Evolutionary conservation across 2,797 vertebrate genomes (phyloP).

Genomic region (Myotis myotis): DNA sequence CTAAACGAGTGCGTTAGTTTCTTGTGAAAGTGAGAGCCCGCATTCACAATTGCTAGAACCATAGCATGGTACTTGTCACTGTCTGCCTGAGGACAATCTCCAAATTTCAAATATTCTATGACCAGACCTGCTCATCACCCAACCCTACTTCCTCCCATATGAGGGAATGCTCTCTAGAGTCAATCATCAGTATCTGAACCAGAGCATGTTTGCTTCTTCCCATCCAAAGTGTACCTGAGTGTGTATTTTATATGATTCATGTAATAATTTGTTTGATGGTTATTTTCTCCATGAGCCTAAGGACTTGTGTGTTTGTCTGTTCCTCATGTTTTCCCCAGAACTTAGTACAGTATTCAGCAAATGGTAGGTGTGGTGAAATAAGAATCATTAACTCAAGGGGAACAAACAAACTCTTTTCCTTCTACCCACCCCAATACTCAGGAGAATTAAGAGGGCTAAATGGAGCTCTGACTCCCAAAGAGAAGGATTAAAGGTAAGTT

Average conservation of each 20-base stretch:
- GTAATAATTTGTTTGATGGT: background rate
- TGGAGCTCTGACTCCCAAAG: background rate
- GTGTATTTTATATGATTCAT: background rate
- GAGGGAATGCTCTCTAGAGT: background rate
- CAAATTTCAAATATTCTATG: background rate
- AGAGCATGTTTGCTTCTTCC: background rate
- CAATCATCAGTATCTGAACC: background rate
- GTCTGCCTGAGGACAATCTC: background rate
- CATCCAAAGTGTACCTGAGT: background rate
- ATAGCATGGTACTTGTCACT: background rate
- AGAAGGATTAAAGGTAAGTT: background rate
- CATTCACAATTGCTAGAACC: background rate
- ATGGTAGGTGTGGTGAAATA: background rate
- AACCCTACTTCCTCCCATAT: background rate
- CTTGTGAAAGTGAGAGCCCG: background rate
- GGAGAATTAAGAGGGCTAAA: background rate
- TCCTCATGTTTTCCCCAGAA: background rate
- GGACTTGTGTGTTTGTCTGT: background rate
- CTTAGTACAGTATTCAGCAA: background rate
- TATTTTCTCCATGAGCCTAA: background rate
- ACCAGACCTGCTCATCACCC: background rate
- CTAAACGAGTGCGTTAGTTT: background rate
- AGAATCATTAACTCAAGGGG: background rate
- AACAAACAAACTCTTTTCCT: background rate
- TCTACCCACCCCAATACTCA: background rate